Percentiles rank a stretch among this genome's conserved stretches.
These are phyloP conservation scores for Brachypodius melanocephalos DNA, from an alignment of 2,113 vertebrate genomes.

Conservation along the genomic window DNA sequence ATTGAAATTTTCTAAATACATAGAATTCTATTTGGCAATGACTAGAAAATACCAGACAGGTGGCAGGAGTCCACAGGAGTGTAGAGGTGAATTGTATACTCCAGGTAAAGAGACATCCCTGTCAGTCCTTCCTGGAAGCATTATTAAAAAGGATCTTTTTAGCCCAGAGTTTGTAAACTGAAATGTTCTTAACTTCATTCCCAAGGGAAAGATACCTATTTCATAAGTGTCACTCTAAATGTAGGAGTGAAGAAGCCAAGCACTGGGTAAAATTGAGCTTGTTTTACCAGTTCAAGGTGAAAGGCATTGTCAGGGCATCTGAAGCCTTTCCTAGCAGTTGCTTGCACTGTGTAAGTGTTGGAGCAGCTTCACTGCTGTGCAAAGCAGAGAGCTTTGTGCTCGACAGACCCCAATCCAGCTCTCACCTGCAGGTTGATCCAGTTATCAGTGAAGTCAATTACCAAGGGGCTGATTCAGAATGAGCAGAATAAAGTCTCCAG, in stretches of 20 bases:
- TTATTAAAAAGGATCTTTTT: background rate
- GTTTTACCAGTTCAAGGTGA: background rate
- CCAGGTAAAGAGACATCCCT: background rate
- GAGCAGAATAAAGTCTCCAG: background rate
- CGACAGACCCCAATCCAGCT: background rate
- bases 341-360: background rate
- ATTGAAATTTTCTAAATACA: constrained; percentile 38
- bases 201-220: background rate
- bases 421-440: background rate
- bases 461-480: background rate
- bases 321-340: background rate
- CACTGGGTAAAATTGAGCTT: background rate
- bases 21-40: constrained; percentile 42
- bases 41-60: background rate
- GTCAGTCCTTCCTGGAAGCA: background rate
- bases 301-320: background rate
- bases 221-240: constrained; percentile 15
- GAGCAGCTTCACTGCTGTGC: background rate
- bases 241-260: constrained; percentile 4
- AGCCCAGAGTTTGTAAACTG: constrained; percentile 6
- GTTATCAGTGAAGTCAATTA: background rate
- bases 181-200: background rate
- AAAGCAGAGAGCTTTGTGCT: background rate
- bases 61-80: background rate
- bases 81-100: background rate